Base-by-base conservation (phyloP, 2,888 invertebrate genomes). In the Prosopocoilus inquinatus region DNA sequence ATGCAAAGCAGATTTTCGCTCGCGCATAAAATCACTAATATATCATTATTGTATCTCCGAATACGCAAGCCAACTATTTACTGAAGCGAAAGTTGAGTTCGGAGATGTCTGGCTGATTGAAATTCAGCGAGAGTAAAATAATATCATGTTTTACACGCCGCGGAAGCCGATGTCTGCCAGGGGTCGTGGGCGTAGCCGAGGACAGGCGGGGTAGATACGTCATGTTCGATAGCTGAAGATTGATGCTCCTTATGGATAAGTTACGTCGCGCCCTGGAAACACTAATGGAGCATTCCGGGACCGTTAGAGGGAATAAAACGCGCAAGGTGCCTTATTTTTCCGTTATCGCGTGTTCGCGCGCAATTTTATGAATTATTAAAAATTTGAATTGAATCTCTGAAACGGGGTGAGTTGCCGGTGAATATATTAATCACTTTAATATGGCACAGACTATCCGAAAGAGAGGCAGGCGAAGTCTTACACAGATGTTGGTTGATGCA, bases 191-290 rank as follows among this genome's bases (percentile, higher is more conserved):
- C 53, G 55, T 57, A 61, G 63, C 59, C 47, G 56, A 53, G 50
- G 55, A 53, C 59, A 60, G 50, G 50, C 44, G 38, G 46, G 50
- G 47, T 55, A 52, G 41, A 61, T 58, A 63, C 62, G 70, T 70
- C 70, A 70, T 70, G 69, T 69, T 71, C 70, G 70, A 70, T 71
- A 70, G 69, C 69, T 68, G 66, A 70, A 71, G 71, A 71, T 71
- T 71, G 71, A 71, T 71, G 70, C 67, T 68, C 67, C 67, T 70
- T 67, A 68, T 67, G 70, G 70, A 67, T 69, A 70, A 68, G 64
- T 69, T 68, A 62, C 67, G 65, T 66, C 64, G 62, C 64, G 56
- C 63, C 57, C 59, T 48, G 55, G 63, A 58, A 62, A 60, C 61
- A 58, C 59, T 61, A 58, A 63, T 60, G 41, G 16, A 41, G 41